Percentiles rank a stretch among this genome's conserved stretches.
These are phyloP conservation scores for Furnarius figulus DNA, from an alignment of 2,113 vertebrate species.

Conservation along the genomic window DNA sequence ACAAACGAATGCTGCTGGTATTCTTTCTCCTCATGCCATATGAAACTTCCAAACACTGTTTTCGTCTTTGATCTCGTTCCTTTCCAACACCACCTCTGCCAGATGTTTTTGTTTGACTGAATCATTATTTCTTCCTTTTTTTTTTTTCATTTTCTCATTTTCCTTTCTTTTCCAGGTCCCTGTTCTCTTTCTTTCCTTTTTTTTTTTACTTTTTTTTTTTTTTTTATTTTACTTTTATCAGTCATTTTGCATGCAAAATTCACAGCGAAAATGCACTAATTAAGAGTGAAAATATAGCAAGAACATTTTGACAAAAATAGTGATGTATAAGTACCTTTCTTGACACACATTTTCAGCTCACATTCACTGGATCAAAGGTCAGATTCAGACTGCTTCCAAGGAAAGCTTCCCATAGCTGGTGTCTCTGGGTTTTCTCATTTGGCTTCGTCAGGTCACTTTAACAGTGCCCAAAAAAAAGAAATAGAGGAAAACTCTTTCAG, in stretches of 20 bases:
- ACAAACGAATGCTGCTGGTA: background rate
- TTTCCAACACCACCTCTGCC: background rate
- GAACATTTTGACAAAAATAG: background rate
- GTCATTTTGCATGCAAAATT: background rate
- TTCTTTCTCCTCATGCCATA: background rate
- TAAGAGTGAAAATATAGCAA: background rate
- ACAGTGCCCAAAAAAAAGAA: background rate
- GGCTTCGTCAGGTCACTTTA: background rate
- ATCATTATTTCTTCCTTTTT: background rate
- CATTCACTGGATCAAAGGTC: background rate
- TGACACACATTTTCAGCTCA: background rate
- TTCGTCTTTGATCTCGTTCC: background rate
- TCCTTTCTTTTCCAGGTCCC: background rate
- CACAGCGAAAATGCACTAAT: background rate
- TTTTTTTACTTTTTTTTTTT: too few species aligned
- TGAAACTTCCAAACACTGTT: background rate
- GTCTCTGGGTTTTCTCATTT: background rate
- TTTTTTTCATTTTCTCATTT: background rate
- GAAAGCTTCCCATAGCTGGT: background rate
- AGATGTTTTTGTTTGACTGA: background rate
- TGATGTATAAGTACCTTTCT: background rate
- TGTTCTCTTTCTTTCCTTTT: background rate
- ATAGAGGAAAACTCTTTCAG: background rate
- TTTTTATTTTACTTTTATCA: background rate
- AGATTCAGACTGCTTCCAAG: background rate